Evolutionary conservation across 2,797 vertebrate genomes (phyloP).

Genomic region (Acridotheres tristis): DNA sequence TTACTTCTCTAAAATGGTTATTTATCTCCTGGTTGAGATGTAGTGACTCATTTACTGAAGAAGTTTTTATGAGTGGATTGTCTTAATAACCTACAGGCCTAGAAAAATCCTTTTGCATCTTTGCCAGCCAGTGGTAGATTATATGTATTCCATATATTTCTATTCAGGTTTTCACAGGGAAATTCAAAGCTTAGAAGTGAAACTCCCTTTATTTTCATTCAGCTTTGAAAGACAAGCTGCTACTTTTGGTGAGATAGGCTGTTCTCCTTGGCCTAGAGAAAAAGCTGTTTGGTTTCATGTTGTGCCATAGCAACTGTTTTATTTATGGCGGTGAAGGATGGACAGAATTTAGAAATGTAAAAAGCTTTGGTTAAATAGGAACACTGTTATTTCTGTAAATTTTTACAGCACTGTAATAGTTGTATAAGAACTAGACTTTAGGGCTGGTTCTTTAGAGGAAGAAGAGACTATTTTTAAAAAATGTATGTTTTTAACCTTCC

Average conservation of each 20-base stretch:
- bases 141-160: not conserved
- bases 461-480: not conserved
- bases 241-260: not conserved
- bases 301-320: not conserved
- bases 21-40: not conserved
- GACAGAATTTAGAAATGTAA: not conserved
- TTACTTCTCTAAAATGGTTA: not conserved
- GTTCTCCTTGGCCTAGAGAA: not conserved
- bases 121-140: not conserved
- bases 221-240: not conserved
- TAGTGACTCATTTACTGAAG: not conserved
- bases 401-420: not conserved
- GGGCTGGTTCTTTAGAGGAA: not conserved
- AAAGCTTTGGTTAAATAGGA: not conserved
- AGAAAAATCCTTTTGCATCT: not conserved
- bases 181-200: not conserved
- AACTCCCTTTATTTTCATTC: slow-evolving; percentile 1
- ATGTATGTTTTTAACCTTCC: not conserved
- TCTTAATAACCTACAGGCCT: not conserved
- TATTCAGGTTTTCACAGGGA: not conserved
- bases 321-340: not conserved
- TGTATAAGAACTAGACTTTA: not conserved
- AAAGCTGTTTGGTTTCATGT: not conserved
- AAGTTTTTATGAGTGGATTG: not conserved
- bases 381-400: not conserved